phyloP scores from a whole-genome alignment of 2,797 vertebrate genomes.

The Galago senegalensis region DNA sequence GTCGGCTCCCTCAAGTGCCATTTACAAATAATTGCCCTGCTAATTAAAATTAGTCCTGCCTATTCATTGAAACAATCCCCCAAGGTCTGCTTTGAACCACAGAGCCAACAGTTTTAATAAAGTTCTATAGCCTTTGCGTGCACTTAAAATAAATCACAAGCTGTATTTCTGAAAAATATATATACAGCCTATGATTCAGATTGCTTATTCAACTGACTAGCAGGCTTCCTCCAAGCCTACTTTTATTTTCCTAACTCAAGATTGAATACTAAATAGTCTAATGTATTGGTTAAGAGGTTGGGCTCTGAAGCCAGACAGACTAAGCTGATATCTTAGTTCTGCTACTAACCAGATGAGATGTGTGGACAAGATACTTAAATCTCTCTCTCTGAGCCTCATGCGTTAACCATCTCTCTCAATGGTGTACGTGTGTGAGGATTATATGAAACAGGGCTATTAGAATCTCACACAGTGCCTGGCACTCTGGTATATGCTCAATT shows the following conservation, averaged over 20 bases:
- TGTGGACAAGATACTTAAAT: neutral
- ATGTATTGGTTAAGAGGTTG: neutral
- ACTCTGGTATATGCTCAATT: neutral
- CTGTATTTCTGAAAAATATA: slow-evolving; percentile 49
- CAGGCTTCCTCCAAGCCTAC: neutral
- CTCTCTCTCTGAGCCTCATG: slow-evolving; percentile 39
- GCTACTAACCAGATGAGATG: neutral
- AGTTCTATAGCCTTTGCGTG: slow-evolving; percentile 41
- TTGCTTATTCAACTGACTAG: slow-evolving; percentile 17
- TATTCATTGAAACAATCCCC: slow-evolving; percentile 66
- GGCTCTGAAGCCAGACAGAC: neutral
- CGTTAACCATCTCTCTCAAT: neutral
- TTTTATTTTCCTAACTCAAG: slow-evolving; percentile 29
- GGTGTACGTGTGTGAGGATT: neutral
- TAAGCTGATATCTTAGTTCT: slow-evolving; percentile 15
- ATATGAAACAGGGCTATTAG: neutral
- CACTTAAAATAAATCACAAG: slow-evolving; percentile 47
- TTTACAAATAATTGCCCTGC: slow-evolving; percentile 61
- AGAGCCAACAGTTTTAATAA: slow-evolving; percentile 59
- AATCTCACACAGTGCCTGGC: neutral
- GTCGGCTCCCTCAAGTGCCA: slow-evolving; percentile 51
- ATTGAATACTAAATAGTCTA: neutral
- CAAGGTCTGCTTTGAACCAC: slow-evolving; percentile 55
- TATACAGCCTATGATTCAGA: slow-evolving; percentile 49
- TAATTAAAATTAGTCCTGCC: slow-evolving; percentile 74